Evolutionary conservation across 1,140 invertebrate species (phyloP).

Genomic region (Anastrepha obliqua): DNA sequence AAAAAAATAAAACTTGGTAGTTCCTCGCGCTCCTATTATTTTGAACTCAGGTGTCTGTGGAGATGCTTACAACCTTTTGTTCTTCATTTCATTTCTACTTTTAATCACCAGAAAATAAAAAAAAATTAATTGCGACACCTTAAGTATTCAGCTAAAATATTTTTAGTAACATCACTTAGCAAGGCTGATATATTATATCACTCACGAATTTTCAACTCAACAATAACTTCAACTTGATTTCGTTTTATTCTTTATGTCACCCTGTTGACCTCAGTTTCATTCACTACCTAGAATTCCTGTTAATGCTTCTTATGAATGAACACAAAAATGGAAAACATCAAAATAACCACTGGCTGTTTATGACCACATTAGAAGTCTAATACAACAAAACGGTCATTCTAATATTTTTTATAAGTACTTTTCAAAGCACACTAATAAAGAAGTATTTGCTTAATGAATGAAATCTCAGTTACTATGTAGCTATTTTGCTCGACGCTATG

Average conservation of each 20-base stretch:
- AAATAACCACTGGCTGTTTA: conserved; percentile 15
- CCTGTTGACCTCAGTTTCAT: not conserved
- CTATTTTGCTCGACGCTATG: not conserved
- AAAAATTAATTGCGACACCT: no score
- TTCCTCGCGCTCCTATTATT: no score
- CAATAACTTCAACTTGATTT: no score
- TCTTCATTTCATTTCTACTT: no score
- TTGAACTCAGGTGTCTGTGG: no score
- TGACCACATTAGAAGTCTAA: not conserved
- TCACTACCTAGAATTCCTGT: not conserved
- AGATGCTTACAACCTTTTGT: no score
- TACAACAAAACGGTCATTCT: not conserved
- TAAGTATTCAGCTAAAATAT: no score
- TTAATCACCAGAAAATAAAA: no score
- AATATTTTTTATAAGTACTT: not conserved
- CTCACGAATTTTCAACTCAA: no score
- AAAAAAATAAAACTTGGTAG: no score
- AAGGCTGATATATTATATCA: no score
- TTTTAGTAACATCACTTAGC: no score
- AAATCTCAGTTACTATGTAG: not conserved
- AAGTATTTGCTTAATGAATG: conserved; percentile 25
- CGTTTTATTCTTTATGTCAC: not conserved
- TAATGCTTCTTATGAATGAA: conserved; percentile 28
- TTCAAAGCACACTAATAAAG: not conserved
- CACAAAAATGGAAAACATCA: not conserved